phyloP scores from a whole-genome alignment of 2,113 vertebrate species.

The Myrmecobius fasciatus region DNA sequence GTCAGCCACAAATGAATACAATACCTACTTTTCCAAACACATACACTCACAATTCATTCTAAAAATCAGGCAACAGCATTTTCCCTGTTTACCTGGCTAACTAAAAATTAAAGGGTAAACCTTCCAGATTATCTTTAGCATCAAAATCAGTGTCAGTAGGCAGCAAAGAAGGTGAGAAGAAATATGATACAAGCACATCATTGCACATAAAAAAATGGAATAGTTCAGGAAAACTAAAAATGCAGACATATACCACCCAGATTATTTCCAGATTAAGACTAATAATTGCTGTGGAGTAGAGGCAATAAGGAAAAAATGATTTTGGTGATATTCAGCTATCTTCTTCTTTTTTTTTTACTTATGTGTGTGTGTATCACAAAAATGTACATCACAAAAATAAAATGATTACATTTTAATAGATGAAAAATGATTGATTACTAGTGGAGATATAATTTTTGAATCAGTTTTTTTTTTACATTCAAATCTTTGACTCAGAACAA shows the following conservation, averaged over 20 bases:
- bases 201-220: not conserved
- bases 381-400: too few species aligned
- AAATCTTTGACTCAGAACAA: not conserved
- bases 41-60: not conserved
- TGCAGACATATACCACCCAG: not conserved
- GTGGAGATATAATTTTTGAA: not conserved
- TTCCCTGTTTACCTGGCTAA: not conserved
- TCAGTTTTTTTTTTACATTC: not conserved
- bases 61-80: not conserved
- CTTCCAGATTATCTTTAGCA: not conserved
- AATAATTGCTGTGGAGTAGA: too few species aligned
- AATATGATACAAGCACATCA: not conserved
- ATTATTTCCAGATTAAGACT: not conserved
- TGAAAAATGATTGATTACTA: not conserved
- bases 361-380: too few species aligned
- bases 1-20: constrained; percentile 31
- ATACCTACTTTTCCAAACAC: not conserved
- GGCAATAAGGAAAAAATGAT: constrained; percentile 9
- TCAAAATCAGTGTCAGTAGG: not conserved
- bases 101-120: not conserved
- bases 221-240: not conserved
- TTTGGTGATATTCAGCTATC: not conserved
- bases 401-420: not conserved
- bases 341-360: not conserved
- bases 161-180: not conserved